Conservation (phyloP, 1,140 invertebrate species). For the Dinoponera quadriceps region DNA sequence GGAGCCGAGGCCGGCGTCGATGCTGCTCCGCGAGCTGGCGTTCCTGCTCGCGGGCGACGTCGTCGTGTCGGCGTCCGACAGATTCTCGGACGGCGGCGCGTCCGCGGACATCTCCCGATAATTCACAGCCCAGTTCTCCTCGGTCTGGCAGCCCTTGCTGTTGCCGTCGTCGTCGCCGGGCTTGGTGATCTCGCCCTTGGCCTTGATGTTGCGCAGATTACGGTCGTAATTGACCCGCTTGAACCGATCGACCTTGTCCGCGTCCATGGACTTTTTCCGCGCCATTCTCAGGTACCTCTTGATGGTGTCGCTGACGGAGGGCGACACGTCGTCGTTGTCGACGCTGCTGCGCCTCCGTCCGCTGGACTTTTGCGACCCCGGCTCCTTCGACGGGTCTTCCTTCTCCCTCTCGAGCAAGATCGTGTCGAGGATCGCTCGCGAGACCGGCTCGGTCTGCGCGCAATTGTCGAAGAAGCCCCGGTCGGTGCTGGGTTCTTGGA, state of each 20-base stretch:
- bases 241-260: slow-evolving; percentile 92
- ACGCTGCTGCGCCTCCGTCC: slow-evolving; percentile 89
- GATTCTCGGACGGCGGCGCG: slow-evolving; percentile 75
- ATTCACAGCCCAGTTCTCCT: slow-evolving; percentile 89
- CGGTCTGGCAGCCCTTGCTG: slow-evolving; percentile 91
- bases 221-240: slow-evolving; percentile 95
- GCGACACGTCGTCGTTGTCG: slow-evolving; percentile 93
- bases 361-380: slow-evolving; percentile 76
- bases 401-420: slow-evolving; percentile 78
- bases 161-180: slow-evolving; percentile 90
- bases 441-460: slow-evolving; percentile 88
- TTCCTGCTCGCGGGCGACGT: slow-evolving; percentile 82
- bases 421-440: slow-evolving; percentile 85
- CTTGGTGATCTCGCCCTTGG: slow-evolving; percentile 91
- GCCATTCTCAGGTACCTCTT: slow-evolving; percentile 94
- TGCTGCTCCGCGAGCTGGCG: slow-evolving; percentile 86
- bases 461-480: slow-evolving; percentile 83
- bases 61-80: slow-evolving; percentile 85
- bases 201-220: slow-evolving; percentile 93
- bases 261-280: slow-evolving; percentile 93
- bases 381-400: slow-evolving; percentile 73
- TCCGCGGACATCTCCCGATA: slow-evolving; percentile 77
- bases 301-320: slow-evolving; percentile 94
- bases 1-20: slow-evolving; percentile 85
- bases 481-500: slow-evolving; percentile 87